Conservation (phyloP, 2,797 vertebrate species). For the Anolis apletophallus region DNA sequence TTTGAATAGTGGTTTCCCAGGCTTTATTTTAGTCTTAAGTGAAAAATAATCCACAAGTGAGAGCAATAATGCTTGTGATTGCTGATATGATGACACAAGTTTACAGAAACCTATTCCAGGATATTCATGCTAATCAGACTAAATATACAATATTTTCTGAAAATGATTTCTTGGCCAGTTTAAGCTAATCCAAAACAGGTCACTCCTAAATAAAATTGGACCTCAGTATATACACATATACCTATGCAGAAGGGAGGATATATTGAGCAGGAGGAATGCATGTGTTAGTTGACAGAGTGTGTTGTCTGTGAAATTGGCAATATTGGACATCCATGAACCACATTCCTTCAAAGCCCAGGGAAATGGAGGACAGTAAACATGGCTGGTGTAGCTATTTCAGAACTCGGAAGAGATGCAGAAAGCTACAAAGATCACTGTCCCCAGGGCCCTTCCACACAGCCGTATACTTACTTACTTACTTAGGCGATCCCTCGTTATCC, state of each 20-base stretch:
- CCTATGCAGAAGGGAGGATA: not conserved
- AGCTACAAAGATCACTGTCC: no score
- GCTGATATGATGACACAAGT: slow-evolving; percentile 24
- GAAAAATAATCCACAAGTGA: slow-evolving; percentile 3
- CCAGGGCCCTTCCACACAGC: no score
- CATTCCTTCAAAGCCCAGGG: not conserved
- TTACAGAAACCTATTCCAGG: not conserved
- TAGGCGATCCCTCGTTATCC: no score
- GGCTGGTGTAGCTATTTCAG: not conserved
- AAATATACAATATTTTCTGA: slow-evolving; percentile 17
- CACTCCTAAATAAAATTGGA: not conserved
- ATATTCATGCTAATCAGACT: slow-evolving; percentile 24
- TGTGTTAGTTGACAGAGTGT: not conserved
- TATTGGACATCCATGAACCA: no score
- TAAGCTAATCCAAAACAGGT: slow-evolving; percentile 26
- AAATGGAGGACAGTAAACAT: not conserved
- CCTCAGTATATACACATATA: not conserved
- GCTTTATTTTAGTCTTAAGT: slow-evolving; percentile 1
- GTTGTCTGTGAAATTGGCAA: not conserved
- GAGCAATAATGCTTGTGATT: slow-evolving; percentile 29
- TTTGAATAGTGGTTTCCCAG: not conserved
- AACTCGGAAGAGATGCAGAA: not conserved
- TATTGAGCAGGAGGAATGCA: not conserved
- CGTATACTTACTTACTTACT: no score
- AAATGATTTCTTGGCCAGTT: slow-evolving; percentile 16